Evolutionary conservation across 2,888 invertebrate genomes (phyloP), one percentile per base, ranked within the genome.

Genomic region (Syrphus vitripennis): DNA sequence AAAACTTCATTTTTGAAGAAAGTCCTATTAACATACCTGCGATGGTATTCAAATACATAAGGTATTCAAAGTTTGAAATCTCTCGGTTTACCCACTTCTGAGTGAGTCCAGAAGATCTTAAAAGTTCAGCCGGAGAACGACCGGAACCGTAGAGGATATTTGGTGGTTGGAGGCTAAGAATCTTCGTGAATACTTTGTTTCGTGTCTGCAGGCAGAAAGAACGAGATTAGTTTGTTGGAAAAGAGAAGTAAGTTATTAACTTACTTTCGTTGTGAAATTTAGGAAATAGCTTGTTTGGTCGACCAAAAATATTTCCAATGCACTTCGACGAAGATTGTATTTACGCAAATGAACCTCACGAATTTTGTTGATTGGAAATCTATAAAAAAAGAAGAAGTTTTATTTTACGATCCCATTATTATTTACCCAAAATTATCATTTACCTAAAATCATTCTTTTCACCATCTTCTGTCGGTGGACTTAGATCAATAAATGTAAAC

Each of bases 21-120:
- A 48, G 4, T 0, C 3, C 2, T 3, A 3, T 1, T 6, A 37
- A 63, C 42, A 29, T 10, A 91, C 92, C 92, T 74, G 96, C 96
- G 88, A 96, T 93, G 0, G 96, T 96, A 90, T 96, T 96, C 88
- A 96, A 91, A 92, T 95, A 93, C 96, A 96, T 96, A 87, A 96
- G 91, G 91, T 96, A 96, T 90, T 96, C 95, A 90, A 96, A 96
- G 91, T 96, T 96, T 57, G 94, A 95, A 81, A 96, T 95, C 91
- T 96, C 95, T 45, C 95, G 94, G 89, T 95, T 93, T 2, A 94
- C 92, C 95, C 95, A 95, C 83, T 93, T 93, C 89, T 94, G 94
- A 1, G 94, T 95, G 0, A 95, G 92, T 4, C 94, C 94, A 0
- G 95, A 95, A 0, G 94, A 92, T 71, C 93, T 93, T n/a, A 95